phyloP scores from a whole-genome alignment of 2,888 invertebrate species.

The Dynastes tityus region DNA sequence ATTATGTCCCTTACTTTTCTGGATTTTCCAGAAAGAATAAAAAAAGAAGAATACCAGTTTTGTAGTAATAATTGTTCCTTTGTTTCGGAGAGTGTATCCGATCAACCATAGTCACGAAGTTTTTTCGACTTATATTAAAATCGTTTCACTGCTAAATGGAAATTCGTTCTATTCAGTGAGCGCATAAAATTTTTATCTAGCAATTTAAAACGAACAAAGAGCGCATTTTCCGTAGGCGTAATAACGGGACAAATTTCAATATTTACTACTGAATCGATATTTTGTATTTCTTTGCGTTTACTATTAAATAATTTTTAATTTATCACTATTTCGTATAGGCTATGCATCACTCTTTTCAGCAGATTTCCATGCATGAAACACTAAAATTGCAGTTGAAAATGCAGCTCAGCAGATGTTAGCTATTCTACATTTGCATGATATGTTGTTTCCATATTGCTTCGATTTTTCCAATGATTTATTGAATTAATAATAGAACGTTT shows the following conservation, averaged over 20 bases:
- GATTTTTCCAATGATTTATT: slow-evolving; percentile 20
- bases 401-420: slow-evolving; percentile 11
- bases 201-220: too few relatives aligned
- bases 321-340: neutral
- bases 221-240: neutral
- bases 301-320: neutral
- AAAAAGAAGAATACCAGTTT: neutral
- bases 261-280: neutral
- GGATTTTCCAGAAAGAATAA: neutral
- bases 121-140: neutral
- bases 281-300: neutral
- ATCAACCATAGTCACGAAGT: slow-evolving; percentile 7
- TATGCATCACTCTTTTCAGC: neutral
- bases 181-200: neutral
- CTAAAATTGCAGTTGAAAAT: slow-evolving; percentile 22
- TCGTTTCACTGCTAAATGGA: neutral
- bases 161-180: neutral
- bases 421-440: neutral
- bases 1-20: neutral
- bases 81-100: slow-evolving; percentile 9
- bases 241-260: neutral
- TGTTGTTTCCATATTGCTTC: neutral
- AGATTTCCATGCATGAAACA: neutral
- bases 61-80: slow-evolving; percentile 24
- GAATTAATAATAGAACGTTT: slow-evolving; percentile 25